Base-by-base conservation (phyloP, 1,140 invertebrate species). In the Ceratina calcarata region DNA sequence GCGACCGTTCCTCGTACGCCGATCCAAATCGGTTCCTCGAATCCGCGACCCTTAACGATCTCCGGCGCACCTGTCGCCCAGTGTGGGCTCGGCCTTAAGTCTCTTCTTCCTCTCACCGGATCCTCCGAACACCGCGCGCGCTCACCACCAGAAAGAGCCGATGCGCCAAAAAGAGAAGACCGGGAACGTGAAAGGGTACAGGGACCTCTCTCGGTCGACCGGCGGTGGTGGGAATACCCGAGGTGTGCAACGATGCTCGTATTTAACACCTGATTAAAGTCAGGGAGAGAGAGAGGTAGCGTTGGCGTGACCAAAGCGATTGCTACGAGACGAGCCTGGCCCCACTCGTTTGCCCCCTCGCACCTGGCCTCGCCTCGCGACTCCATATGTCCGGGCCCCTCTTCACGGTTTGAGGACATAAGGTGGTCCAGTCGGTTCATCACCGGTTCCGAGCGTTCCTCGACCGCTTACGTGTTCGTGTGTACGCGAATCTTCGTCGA, bases 211-310 rank as follows among this genome's bases (percentile, higher is more conserved):
- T 10, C 37, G 71, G 67, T 61, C 53, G 53, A 16, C 24, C 15
- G 2, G 32, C 15, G 18, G 68, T 67, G 69, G 79, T 62, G 64
- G 67, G 61, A 82, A 85, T 68, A 82, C 53, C 66, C 60, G 65
- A 85, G 83, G 73, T 78, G 85, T 82, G 85, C 85, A 84, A 87
- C 78, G 88, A 90, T 88, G 88, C 86, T 91, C 89, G 87, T 91
- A 92, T 91, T 91, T 92, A 91, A 91, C 90, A 91, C 90, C 91
- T 91, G 90, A 91, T 92, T 91, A 90, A 91, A 91, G 84, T 78
- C 80, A 53, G 58, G 62, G 64, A 73, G 78, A 32, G 27, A 32
- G 68, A 73, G 65, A 2, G 78, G 68, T 65, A 76, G 86, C 84
- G 88, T 87, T 90, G 88, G 89, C 89, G 89, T 88, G 89, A 90